Evolutionary conservation across 1,140 invertebrate species (phyloP).

Genomic region (Plectus sambesii): DNA sequence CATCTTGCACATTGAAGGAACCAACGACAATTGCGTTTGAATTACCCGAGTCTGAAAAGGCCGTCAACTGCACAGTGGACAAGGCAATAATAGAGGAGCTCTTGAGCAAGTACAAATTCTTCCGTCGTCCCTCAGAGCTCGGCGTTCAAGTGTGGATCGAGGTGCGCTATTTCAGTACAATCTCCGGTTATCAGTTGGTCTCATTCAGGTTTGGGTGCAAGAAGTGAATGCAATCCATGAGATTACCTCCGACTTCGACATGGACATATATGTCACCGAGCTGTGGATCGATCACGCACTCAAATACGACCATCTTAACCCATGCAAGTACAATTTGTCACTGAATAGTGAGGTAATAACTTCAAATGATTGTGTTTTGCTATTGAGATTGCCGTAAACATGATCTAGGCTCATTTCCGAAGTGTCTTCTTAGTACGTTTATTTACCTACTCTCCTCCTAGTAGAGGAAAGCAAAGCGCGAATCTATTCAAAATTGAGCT

Average conservation of each 20-base stretch:
- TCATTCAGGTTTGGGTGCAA: constrained; percentile 33
- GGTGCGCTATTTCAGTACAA: no score
- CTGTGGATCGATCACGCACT: constrained; percentile 32
- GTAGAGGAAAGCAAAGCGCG: no score
- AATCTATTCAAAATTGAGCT: no score
- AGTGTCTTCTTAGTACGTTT: no score
- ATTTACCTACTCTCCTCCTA: no score
- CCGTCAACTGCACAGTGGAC: constrained; percentile 30
- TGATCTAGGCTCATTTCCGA: no score
- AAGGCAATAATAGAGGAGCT: constrained; percentile 33
- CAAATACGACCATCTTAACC: constrained; percentile 31
- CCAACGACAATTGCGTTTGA: no score
- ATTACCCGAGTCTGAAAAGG: no score
- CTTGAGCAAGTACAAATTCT: constrained; percentile 25
- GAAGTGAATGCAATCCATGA: constrained; percentile 37
- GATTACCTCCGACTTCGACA: constrained; percentile 36
- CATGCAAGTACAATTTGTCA: constrained; percentile 35
- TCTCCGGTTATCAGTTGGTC: no score
- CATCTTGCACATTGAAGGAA: no score
- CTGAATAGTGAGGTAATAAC: constrained; percentile 26
- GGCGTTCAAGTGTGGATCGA: constrained; percentile 34
- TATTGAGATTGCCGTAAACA: no score
- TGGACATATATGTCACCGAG: constrained; percentile 36
- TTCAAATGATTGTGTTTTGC: no score
- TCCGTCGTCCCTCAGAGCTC: constrained; percentile 29